These are phyloP conservation scores for Drosophila setifemur DNA, from an alignment of 1,140 invertebrate species.

Conservation along the genomic window DNA sequence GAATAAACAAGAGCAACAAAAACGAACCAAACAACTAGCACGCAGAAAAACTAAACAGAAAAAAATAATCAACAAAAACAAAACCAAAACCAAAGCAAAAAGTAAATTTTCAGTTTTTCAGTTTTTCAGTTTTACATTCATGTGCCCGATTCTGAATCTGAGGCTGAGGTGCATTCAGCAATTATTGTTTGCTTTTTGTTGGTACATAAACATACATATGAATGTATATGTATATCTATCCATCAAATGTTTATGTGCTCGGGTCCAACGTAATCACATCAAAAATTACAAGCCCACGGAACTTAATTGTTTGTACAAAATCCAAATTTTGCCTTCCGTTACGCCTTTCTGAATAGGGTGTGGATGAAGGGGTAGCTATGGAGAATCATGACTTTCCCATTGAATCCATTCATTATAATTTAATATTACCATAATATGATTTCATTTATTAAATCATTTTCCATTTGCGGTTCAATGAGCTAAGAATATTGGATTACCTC, in stretches of 20 bases:
- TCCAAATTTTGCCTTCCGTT: constrained; percentile 36
- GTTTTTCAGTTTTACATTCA: constrained; percentile 47
- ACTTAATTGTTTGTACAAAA: constrained; percentile 60
- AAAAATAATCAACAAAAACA: constrained; percentile 4
- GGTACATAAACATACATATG: constrained; percentile 28
- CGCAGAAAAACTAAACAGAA: constrained; percentile 11
- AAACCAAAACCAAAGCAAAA: constrained; percentile 18
- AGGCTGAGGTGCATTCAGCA: constrained; percentile 34
- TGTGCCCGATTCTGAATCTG: constrained; percentile 31
- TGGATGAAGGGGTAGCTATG: background rate
- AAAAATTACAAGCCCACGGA: constrained; percentile 56
- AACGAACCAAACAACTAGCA: constrained; percentile 1
- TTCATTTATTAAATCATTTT: constrained; percentile 3
- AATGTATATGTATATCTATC: background rate
- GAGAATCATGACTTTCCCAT: no score
- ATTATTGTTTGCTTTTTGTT: constrained; percentile 37
- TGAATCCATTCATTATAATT: constrained; percentile 18
- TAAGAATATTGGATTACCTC: constrained; percentile 9
- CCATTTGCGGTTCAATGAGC: constrained; percentile 15
- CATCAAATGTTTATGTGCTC: constrained; percentile 17
- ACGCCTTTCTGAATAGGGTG: constrained; percentile 47
- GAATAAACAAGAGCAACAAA: constrained; percentile 49
- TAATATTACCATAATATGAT: constrained; percentile 8
- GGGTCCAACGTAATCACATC: constrained; percentile 59
- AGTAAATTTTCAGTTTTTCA: constrained; percentile 19